Percentiles rank a stretch among this genome's conserved stretches.
These are phyloP conservation scores for Asarcornis scutulata DNA, from an alignment of 2,113 vertebrate genomes.

Conservation along the genomic window DNA sequence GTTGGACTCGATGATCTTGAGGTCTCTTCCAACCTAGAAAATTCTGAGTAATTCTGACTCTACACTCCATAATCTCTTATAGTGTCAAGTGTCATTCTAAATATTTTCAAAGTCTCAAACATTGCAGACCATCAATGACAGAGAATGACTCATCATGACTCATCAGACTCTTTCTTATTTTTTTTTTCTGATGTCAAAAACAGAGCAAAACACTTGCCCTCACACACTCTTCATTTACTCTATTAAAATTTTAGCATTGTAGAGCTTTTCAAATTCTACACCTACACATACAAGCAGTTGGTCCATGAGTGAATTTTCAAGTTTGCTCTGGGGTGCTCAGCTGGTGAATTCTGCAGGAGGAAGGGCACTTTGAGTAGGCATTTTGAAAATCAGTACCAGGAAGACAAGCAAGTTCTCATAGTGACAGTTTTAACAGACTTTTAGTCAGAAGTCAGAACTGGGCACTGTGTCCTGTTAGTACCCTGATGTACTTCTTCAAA, in stretches of 20 bases:
- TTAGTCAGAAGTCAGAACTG: background rate
- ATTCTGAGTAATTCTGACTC: no score
- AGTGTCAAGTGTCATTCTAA: background rate
- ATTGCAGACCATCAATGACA: background rate
- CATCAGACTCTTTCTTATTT: background rate
- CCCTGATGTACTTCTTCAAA: background rate
- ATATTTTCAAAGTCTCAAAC: background rate
- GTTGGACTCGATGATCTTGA: no score
- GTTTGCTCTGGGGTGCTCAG: background rate
- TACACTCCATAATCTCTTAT: background rate
- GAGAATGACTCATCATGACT: accelerated
- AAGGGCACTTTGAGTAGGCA: background rate
- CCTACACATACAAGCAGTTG: background rate
- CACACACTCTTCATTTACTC: background rate
- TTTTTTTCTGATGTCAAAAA: background rate
- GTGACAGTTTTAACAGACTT: background rate
- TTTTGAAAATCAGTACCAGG: background rate
- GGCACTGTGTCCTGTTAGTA: background rate
- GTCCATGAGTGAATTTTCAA: background rate
- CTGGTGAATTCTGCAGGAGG: background rate
- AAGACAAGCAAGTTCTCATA: background rate
- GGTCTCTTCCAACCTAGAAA: no score
- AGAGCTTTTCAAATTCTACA: background rate
- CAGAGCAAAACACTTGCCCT: background rate
- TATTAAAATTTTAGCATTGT: background rate